Base-by-base conservation (phyloP, 2,797 vertebrate species). In the Sitta carolinensis region DNA sequence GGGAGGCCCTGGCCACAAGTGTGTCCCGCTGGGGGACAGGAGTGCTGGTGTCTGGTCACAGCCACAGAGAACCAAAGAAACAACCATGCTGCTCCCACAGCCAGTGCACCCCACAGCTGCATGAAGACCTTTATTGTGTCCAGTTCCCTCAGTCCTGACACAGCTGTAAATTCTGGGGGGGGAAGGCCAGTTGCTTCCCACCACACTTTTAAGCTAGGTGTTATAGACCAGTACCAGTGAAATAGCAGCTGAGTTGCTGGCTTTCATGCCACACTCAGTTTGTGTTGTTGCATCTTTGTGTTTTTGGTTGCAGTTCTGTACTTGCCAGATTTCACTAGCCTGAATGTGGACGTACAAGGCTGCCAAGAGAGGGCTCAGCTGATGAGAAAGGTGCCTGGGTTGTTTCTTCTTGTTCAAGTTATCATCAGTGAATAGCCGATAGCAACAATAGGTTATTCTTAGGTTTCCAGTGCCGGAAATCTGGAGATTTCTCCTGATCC, bases 281-380 rank as follows among this genome's bases (percentile, higher is more conserved):
- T 73, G 14, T 57, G 74, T 77, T 95, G 45, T n/a, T 66, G 34
- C 74, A 19, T 10, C 43, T 7, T 11, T 54, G 20, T 75, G 45
- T 13, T 82, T 88, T 62, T 15, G 14, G 36, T 57, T 81, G 69
- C n/a, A 45, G 25, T 58, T 88, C 27, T 69, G 29, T 27, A n/a
- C 32, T 74, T 45, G 36, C 38, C 61, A 77, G 34, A 74, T n/a
- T 55, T 64, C 68, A 57, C 16, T 42, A 79, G 25, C 34, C 66
- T 81, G 23, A 85, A 66, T 32, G 67, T 63, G 40, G 59, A 63
- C 0, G 0, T 11, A 30, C 0, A 0, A 50, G 23, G 16, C 51
- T 80, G 74, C 58, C 78, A 74, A 25, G 48, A n/a, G 58, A 88
- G 63, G 47, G 58, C 36, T 84, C 51, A n/a, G 34, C 2, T 63